phyloP scores from a whole-genome alignment of 2,113 vertebrate species.

The Dolichallabes microphthalmus region DNA sequence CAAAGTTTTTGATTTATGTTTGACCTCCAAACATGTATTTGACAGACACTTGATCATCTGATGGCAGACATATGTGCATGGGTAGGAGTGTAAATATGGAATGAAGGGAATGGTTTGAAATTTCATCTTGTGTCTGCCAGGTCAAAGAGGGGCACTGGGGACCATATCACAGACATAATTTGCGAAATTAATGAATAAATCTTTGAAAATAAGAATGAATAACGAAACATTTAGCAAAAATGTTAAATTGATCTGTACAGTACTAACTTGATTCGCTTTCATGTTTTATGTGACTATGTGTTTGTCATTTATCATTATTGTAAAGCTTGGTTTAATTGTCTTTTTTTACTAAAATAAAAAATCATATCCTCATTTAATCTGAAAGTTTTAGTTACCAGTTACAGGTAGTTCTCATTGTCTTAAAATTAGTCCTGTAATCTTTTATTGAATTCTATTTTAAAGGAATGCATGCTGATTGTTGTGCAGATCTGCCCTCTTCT shows the following conservation, averaged over 20 bases:
- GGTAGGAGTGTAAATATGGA: neutral
- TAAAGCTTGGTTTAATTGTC: neutral
- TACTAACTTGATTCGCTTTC: neutral
- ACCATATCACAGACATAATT: neutral
- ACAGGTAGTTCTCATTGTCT: neutral
- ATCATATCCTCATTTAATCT: neutral
- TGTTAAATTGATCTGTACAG: neutral
- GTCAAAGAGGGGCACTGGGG: neutral
- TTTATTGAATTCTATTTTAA: neutral
- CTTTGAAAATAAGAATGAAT: neutral
- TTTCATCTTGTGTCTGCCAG: neutral
- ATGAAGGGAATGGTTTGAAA: neutral
- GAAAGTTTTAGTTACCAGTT: neutral
- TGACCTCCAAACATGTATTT: neutral
- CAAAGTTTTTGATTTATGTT: neutral
- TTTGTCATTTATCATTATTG: neutral
- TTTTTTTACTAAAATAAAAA: neutral
- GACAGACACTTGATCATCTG: neutral
- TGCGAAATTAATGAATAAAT: neutral
- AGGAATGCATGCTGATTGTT: neutral
- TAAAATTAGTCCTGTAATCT: neutral
- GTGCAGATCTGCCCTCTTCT: constrained; percentile 11
- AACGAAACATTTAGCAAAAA: too few species aligned
- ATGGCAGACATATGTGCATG: neutral
- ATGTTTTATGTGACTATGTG: neutral